Conservation (phyloP, 2,797 vertebrate genomes). For the Lepus townsendii region DNA sequence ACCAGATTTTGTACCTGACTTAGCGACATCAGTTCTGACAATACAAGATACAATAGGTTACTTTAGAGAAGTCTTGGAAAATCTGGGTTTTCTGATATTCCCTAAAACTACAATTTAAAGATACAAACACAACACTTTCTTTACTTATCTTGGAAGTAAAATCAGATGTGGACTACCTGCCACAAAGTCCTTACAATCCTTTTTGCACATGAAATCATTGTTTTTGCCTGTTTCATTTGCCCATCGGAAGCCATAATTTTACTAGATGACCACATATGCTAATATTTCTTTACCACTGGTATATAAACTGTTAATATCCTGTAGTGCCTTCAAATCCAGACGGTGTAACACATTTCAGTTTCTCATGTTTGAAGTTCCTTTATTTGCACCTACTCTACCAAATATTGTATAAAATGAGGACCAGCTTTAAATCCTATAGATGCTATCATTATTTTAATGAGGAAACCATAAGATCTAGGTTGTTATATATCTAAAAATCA, state of each 20-base stretch:
- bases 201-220: not conserved
- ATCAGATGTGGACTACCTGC: not conserved
- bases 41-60: not conserved
- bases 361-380: not conserved
- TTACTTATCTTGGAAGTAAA: not conserved
- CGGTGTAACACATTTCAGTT: not conserved
- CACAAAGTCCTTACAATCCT: not conserved
- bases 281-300: not conserved
- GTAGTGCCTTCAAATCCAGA: not conserved
- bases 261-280: not conserved
- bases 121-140: not conserved
- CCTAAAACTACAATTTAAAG: not conserved
- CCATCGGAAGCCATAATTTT: not conserved
- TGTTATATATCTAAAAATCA: not conserved
- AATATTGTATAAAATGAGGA: not conserved
- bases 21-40: not conserved
- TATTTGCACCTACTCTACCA: not conserved
- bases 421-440: not conserved
- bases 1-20: not conserved
- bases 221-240: not conserved
- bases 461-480: not conserved
- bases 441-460: not conserved
- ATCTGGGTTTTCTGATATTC: not conserved
- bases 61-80: conserved; percentile 1
- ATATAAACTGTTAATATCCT: not conserved